Percentiles rank a stretch among this genome's conserved stretches.
Evolutionary conservation across 2,888 invertebrate genomes (phyloP).

Genomic region (Cabera pusaria): DNA sequence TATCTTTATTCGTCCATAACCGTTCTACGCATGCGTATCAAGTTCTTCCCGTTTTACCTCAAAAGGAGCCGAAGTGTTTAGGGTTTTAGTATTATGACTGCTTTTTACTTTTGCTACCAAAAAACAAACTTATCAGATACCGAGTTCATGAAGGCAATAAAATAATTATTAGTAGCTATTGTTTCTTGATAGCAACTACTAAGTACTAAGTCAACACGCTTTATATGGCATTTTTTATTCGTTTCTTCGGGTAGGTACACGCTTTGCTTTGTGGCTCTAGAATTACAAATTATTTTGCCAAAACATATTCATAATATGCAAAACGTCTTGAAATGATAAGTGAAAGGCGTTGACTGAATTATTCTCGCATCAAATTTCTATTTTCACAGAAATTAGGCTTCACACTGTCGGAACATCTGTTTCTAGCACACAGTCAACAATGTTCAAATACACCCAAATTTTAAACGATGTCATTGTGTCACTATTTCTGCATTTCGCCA

Average conservation of each 20-base stretch:
- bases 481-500: conserved; percentile 29
- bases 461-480: conserved; percentile 30
- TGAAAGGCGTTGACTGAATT: conserved; percentile 23
- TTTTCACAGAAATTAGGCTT: conserved; percentile 27
- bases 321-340: conserved; percentile 17
- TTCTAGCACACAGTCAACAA: conserved; percentile 29
- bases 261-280: too few species aligned
- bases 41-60: conserved; percentile 11
- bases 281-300: conserved; percentile 12
- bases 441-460: conserved; percentile 31
- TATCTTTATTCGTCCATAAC: conserved; percentile 19
- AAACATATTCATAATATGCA: conserved; percentile 6
- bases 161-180: too few species aligned
- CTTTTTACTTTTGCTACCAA: too few species aligned
- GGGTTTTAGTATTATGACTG: neutral
- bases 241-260: too few species aligned
- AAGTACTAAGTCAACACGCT: too few species aligned
- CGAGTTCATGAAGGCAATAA: too few species aligned
- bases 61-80: conserved; percentile 18
- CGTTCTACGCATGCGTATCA: conserved; percentile 2
- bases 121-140: too few species aligned
- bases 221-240: neutral
- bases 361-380: conserved; percentile 26
- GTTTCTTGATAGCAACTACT: too few species aligned
- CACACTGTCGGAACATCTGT: conserved; percentile 17